Base-by-base conservation (phyloP, 1,140 invertebrate genomes). In the Procambarus clarkii region DNA sequence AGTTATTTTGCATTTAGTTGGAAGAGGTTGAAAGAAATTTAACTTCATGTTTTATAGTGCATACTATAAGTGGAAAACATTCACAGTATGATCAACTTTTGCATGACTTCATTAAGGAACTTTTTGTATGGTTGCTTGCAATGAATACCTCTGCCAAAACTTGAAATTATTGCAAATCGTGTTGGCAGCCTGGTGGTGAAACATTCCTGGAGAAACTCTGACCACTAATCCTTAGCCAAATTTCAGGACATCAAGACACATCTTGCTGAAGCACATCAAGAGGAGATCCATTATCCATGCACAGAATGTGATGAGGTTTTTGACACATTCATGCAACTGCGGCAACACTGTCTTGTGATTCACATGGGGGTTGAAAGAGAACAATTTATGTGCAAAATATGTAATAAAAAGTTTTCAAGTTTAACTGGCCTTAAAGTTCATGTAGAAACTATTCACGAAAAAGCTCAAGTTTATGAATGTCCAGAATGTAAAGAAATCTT, bases 241-340 rank as follows among this genome's bases (percentile, higher is more conserved):
- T 91, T 91, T 78, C 90, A 91, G 90, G 90, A 91, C 60, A 91
- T 91, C 84, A 91, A 91, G 78, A 86, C 82, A 18, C 90, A 91
- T 48, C 74, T 91, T n/a, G 90, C 90, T 34, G 83, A 91, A 58
- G 74, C 83, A 18, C 90, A 91, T 76, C 90, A 91, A 54, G 90
- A 91, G 90, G 90, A 91, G 83, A 91, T 91, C 76, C 90, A 91
- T 76, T 91, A 91, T 76, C 90, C 90, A 1, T 91, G 90, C 58
- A 85, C 83, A 11, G 83, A 86, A 50, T 91, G 90, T 71, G 71
- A 79, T n/a, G 82, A 91, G 5, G 90, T 91, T 18, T 91, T 91
- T 86, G 90, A 91, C 83, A 91, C 90, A 18, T 91, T 91, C 77
- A 91, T 91, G 90, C 90, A 91, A 83, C 60, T 91, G 50, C 90